Base-by-base conservation (phyloP, 2,113 vertebrate species). In the Colius striatus region DNA sequence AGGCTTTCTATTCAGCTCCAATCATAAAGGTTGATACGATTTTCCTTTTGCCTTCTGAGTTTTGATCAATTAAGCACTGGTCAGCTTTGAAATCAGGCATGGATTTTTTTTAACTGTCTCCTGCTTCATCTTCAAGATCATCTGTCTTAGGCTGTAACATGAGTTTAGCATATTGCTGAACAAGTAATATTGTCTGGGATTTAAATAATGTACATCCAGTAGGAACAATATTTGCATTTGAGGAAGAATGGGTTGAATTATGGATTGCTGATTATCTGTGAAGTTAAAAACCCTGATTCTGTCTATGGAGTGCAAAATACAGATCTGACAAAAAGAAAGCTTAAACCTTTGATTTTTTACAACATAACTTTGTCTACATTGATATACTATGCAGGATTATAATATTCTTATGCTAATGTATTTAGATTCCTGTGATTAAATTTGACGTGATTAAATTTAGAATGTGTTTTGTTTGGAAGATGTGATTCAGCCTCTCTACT, bases 71-170 rank as follows among this genome's bases (percentile, higher is more conserved):
- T 77, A 79, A 80, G 51, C 48, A 75, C 5, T 74, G 66, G 72
- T 87, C 84, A 78, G 62, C 47, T 94, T 91, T 90, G 78, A 92
- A 96, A 94, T 72, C 77, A 62, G 34, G 92, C 32, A 76, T 47
- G 62, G 75, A n/a, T 84, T 94, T 97, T 94, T 97, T 96, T 94
- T 50, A 88, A 55, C 84, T 92, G 68, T 90, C 92, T 84, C 87
- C 45, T 94, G 43, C 77, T 94, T 87, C 67, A 73, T 94, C 75
- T 84, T 94, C 89, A 94, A 65, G 73, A 94, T 89, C 87, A 94
- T 66, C 65, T 81, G 61, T 94, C 78, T 68, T 94, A 83, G 88
- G 47, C 51, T 96, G 41, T 54, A 88, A 76, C 57, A 88, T 80
- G 21, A 53, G 57, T 91, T 96, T 86, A 93, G 70, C 85, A 96